Base-by-base conservation (phyloP, 2,113 vertebrate species). In the Glaucidium brasilianum region DNA sequence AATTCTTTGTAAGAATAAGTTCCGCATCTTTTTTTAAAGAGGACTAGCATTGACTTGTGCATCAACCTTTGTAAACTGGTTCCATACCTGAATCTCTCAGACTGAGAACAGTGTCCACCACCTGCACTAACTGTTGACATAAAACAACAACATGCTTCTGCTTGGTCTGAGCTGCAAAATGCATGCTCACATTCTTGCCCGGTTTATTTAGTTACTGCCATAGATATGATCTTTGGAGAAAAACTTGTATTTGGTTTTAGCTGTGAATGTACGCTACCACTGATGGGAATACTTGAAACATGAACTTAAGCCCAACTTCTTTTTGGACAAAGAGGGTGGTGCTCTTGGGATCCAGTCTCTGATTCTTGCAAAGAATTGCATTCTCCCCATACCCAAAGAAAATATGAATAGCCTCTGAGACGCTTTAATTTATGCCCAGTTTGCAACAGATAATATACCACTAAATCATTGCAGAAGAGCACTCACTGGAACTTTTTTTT, bases 81-180 rank as follows among this genome's bases (percentile, higher is more conserved):
- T 95, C 62, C 30, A n/a, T 62, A 60, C 49, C 59, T 45, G 55
- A 84, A n/a, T 71, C 20, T 95, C 14, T 14, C 59, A 55, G 52
- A 47, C 0, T 50, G 55, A 84, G 79, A 89, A 30, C 20, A 62
- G 63, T 81, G 94, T 94, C 94, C 91, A 94, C 80, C 95, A 87
- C 68, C 89, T 95, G 91, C 68, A n/a, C 22, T 63, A 35, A 37
- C 10, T 96, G 83, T 95, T 96, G 92, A 96, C 92, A 96, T 78
- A 96, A 97, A 96, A 96, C 89, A 97, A 5, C 55, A 80, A 89
- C 95, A 68, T 96, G 95, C 84, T 96, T 84, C 86, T 97, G 86
- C 96, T 94, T 94, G 93, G 94, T 95, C 77, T 94, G 68, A 77
- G 60, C 80, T 91, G 91, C 52, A 96, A 89, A 89, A 89, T 78